Conservation (phyloP, 2,113 vertebrate species). For the Nerophis ophidion region DNA sequence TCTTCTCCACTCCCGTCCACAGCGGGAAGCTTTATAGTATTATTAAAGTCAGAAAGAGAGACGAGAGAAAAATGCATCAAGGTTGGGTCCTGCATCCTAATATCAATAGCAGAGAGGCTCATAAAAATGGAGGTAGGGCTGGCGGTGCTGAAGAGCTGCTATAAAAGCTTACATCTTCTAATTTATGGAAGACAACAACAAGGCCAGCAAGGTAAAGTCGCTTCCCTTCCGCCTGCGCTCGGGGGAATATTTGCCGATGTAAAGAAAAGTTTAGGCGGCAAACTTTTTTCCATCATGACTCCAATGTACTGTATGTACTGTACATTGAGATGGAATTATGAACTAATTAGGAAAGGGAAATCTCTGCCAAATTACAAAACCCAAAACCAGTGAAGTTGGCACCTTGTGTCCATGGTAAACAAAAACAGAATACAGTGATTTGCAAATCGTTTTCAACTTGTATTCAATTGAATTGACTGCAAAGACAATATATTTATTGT, state of each 20-base stretch:
- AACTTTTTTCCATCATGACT: not conserved
- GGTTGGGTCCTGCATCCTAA: conserved; percentile 69
- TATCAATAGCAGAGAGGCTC: conserved; percentile 60
- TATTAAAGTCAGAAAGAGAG: conserved; percentile 74
- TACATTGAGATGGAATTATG: too few relatives aligned
- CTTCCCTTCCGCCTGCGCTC: conserved; percentile 57
- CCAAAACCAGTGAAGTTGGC: too few relatives aligned
- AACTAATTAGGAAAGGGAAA: too few relatives aligned
- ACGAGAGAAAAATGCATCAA: conserved; percentile 71
- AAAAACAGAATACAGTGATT: too few relatives aligned
- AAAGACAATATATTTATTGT: too few relatives aligned
- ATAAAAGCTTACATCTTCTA: conserved; percentile 74
- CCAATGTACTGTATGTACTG: too few relatives aligned
- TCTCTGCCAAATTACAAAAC: too few relatives aligned
- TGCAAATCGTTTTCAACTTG: too few relatives aligned
- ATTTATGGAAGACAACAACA: conserved; percentile 72
- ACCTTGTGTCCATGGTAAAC: too few relatives aligned
- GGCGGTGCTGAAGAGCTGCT: conserved; percentile 52
- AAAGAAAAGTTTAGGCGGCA: not conserved
- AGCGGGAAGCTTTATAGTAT: conserved; percentile 71
- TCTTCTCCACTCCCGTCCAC: conserved; percentile 29
- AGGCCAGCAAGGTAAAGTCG: conserved; percentile 61
- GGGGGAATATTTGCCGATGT: not conserved
- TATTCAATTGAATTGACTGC: too few relatives aligned
- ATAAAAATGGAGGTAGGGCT: conserved; percentile 63